A percentile compares a stretch with the other conserved stretches of the same genome.
These are phyloP conservation scores for Podargus strigoides DNA, from an alignment of 2,797 vertebrate genomes.

Conservation along the genomic window DNA sequence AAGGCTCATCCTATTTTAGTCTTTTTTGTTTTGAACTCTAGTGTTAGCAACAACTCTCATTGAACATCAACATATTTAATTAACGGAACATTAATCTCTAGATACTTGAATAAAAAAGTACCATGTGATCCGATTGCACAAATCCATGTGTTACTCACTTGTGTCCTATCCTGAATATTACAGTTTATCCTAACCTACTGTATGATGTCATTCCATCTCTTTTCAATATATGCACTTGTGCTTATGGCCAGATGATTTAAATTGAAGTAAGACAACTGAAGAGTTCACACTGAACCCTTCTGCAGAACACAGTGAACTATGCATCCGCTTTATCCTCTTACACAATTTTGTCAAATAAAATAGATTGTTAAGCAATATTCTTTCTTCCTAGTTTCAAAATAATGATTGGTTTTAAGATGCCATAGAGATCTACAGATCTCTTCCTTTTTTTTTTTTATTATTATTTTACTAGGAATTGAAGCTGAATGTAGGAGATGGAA, in stretches of 20 bases:
- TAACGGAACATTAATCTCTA: background rate
- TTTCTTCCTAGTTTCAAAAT: background rate
- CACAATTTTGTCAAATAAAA: background rate
- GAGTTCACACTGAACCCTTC: background rate
- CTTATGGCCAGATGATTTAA: background rate
- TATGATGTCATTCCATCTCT: background rate
- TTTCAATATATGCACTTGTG: background rate
- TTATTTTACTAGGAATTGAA: background rate
- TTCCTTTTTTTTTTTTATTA: background rate
- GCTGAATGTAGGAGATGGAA: background rate
- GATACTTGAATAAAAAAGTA: background rate
- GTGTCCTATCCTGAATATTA: background rate
- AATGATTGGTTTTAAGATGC: background rate
- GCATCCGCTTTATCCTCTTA: background rate
- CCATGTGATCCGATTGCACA: background rate
- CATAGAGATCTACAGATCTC: background rate
- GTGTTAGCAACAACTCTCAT: background rate
- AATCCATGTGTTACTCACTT: background rate
- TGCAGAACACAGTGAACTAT: background rate
- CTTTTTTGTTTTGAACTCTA: background rate
- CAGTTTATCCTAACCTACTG: background rate
- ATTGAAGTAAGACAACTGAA: background rate
- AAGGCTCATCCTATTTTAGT: background rate
- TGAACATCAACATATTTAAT: background rate
- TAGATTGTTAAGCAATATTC: background rate